These are phyloP conservation scores for Odontocolon sp. DNA, from an alignment of 2,888 invertebrate genomes.

Conservation along the genomic window DNA sequence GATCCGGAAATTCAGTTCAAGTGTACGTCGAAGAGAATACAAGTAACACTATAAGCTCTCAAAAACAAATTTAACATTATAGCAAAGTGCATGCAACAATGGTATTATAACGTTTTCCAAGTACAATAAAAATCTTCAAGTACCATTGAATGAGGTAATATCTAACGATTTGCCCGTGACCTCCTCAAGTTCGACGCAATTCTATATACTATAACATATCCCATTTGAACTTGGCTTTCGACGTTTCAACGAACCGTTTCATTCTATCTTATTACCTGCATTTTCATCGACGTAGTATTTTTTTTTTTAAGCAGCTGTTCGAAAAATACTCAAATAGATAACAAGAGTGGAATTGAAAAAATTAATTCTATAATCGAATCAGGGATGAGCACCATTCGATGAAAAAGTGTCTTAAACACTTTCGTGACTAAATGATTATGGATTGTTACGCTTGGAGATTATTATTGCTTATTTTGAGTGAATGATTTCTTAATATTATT, in stretches of 20 bases:
- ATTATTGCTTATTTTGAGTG: too few relatives aligned
- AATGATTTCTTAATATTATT: too few relatives aligned
- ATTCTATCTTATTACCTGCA: background rate
- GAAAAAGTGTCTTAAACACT: too few relatives aligned
- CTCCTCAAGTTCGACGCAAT: background rate
- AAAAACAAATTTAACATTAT: background rate
- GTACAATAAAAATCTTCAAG: background rate
- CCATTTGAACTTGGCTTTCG: background rate
- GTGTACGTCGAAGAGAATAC: too few relatives aligned
- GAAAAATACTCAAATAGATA: background rate
- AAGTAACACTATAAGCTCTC: too few relatives aligned
- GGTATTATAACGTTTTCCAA: background rate
- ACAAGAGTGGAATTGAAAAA: background rate
- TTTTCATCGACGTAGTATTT: background rate
- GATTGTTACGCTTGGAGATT: too few relatives aligned
- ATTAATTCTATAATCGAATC: background rate
- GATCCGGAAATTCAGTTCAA: background rate
- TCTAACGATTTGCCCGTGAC: slow-evolving; percentile 18
- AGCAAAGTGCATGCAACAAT: background rate
- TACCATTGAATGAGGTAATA: background rate
- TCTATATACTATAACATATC: background rate
- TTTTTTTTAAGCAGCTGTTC: too few relatives aligned
- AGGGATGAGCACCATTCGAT: too few relatives aligned
- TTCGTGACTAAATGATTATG: too few relatives aligned
- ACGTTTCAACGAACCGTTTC: background rate